Evolutionary conservation across 2,888 invertebrate species (phyloP).

Genomic region (Leucoma salicis): DNA sequence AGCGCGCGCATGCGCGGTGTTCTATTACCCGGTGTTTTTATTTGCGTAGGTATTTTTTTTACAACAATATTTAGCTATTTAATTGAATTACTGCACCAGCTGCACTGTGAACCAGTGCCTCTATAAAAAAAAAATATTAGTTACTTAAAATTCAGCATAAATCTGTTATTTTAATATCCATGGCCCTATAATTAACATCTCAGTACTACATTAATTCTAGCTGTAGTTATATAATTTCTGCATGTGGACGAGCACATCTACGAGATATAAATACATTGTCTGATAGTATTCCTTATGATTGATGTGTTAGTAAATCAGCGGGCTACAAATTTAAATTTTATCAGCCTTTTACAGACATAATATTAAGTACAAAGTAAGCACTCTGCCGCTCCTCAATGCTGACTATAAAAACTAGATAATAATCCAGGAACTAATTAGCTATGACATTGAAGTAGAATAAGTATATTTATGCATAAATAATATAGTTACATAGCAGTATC

Average conservation of each 20-base stretch:
- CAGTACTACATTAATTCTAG: neutral
- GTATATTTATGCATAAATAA: neutral
- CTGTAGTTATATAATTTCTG: neutral
- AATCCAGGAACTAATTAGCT: neutral
- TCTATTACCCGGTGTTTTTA: neutral
- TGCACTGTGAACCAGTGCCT: too few species aligned
- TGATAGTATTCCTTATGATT: neutral
- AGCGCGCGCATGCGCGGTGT: slow-evolving; percentile 4
- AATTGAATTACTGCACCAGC: too few species aligned
- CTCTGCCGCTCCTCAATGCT: too few species aligned
- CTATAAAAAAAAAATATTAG: too few species aligned
- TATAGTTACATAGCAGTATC: neutral
- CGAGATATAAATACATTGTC: neutral
- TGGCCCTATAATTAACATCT: neutral
- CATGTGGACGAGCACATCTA: neutral
- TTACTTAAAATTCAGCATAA: too few species aligned
- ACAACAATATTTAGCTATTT: neutral
- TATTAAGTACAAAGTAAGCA: neutral
- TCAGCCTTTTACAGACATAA: neutral
- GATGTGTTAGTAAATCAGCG: neutral
- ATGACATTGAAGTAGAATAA: neutral
- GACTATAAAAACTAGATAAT: neutral
- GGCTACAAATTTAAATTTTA: neutral
- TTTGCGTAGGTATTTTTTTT: neutral
- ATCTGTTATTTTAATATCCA: too few species aligned